These are phyloP conservation scores for Chelon labrosus DNA, from an alignment of 2,797 vertebrate species.

Conservation along the genomic window DNA sequence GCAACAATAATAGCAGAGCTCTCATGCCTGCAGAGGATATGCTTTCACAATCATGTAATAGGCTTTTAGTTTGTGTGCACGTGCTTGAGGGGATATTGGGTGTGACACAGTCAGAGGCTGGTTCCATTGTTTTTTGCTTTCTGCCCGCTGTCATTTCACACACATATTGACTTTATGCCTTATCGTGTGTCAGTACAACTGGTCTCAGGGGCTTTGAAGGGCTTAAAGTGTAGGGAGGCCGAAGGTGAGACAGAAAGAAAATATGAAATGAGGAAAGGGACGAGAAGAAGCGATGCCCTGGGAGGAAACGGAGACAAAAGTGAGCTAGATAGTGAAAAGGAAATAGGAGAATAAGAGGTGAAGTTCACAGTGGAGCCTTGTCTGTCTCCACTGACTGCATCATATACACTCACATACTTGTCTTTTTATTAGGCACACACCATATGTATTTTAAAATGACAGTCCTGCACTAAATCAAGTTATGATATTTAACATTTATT, in stretches of 20 bases:
- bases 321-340: neutral
- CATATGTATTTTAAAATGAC: no score
- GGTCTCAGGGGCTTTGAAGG: slow-evolving; percentile 40
- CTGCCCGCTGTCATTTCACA: slow-evolving; percentile 6
- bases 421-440: no score
- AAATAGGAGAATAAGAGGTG: neutral
- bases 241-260: slow-evolving; percentile 1
- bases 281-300: slow-evolving; percentile 9
- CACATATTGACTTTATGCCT: slow-evolving; percentile 14
- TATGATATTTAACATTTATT: no score
- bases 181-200: slow-evolving; percentile 48
- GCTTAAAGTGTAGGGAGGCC: neutral
- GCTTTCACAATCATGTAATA: slow-evolving; percentile 30
- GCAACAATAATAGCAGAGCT: slow-evolving; percentile 43
- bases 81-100: slow-evolving; percentile 25
- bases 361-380: no score
- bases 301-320: slow-evolving; percentile 23
- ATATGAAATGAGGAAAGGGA: slow-evolving; percentile 10
- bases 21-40: slow-evolving; percentile 26
- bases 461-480: no score
- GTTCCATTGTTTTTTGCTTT: slow-evolving; percentile 34
- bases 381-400: no score
- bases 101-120: slow-evolving; percentile 36
- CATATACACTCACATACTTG: no score
- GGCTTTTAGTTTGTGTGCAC: slow-evolving; percentile 7